Percentiles rank a stretch among this genome's conserved stretches.
Evolutionary conservation across 2,797 vertebrate genomes (phyloP).

Genomic region (Acridotheres tristis): DNA sequence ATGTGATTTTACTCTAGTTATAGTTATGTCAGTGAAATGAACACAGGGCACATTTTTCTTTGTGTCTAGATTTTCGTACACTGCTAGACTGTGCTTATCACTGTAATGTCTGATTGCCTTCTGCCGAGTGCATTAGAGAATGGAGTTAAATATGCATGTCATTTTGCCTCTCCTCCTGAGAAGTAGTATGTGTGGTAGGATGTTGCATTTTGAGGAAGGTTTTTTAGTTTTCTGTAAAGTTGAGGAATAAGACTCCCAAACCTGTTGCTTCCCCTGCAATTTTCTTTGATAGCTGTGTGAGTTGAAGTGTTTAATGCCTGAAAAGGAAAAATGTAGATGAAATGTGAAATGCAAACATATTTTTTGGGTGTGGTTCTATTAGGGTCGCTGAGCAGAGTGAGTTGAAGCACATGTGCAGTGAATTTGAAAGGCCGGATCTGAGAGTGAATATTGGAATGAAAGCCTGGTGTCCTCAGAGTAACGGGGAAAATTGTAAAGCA

Average conservation of each 20-base stretch:
- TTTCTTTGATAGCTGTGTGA: background rate
- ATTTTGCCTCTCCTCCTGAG: background rate
- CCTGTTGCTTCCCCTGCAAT: background rate
- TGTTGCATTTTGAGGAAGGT: background rate
- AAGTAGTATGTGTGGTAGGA: background rate
- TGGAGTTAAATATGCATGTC: background rate
- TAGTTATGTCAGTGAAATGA: background rate
- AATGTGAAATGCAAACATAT: background rate
- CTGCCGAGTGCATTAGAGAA: background rate
- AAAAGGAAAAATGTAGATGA: background rate
- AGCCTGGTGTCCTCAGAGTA: slow-evolving; percentile 78
- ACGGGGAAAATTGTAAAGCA: slow-evolving; percentile 79
- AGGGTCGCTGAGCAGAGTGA: slow-evolving; percentile 86
- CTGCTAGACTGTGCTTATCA: background rate
- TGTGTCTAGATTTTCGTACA: background rate
- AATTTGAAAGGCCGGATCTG: slow-evolving; percentile 81
- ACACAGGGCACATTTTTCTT: background rate
- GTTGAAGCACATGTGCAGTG: slow-evolving; percentile 81
- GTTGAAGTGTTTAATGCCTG: background rate
- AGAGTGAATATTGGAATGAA: slow-evolving; percentile 70
- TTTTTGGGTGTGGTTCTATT: background rate
- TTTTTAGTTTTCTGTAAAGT: background rate
- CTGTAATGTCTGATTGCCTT: background rate
- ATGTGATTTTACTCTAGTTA: background rate
- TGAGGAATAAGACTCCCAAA: background rate